phyloP scores from a whole-genome alignment of 2,888 invertebrate genomes.

The Cheilosia grossa region DNA sequence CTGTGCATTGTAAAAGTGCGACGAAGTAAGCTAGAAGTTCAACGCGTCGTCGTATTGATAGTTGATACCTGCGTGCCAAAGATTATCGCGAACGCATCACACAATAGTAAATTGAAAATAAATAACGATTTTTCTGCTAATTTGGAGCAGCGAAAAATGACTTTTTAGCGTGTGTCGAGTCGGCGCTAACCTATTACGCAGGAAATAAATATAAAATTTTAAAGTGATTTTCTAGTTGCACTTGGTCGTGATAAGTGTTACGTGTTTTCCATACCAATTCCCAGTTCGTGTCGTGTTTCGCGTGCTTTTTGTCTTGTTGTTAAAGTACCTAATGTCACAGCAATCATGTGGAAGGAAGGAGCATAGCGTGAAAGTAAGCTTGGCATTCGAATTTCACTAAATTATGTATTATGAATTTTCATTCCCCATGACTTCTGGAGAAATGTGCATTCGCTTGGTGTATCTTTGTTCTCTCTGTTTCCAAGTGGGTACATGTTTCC shows the following conservation, averaged over 20 bases:
- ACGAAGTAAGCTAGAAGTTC: slow-evolving; percentile 31
- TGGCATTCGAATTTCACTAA: slow-evolving; percentile 37
- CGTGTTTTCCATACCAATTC: slow-evolving; percentile 19
- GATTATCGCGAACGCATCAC: slow-evolving; percentile 54
- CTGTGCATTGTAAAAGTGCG: slow-evolving; percentile 34
- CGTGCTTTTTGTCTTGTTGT: background rate
- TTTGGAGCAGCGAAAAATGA: slow-evolving; percentile 16
- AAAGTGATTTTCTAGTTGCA: slow-evolving; percentile 1
- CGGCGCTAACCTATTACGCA: slow-evolving; percentile 19
- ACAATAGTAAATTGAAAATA: slow-evolving; percentile 32
- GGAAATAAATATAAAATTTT: slow-evolving; percentile 10
- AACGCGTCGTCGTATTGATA: slow-evolving; percentile 18
- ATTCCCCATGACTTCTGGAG: background rate
- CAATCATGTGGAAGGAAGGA: slow-evolving; percentile 68
- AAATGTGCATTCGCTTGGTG: slow-evolving; percentile 1
- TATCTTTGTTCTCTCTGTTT: slow-evolving; percentile 18
- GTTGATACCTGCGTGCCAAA: slow-evolving; percentile 23
- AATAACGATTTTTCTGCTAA: slow-evolving; percentile 53
- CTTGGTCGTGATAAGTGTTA: slow-evolving; percentile 33
- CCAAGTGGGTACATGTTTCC: slow-evolving; percentile 40
- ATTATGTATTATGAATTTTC: slow-evolving; percentile 1
- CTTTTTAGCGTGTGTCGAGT: background rate
- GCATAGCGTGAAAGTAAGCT: slow-evolving; percentile 61
- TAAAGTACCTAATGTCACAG: slow-evolving; percentile 35
- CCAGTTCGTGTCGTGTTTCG: slow-evolving; percentile 20